A percentile compares a stretch with the other conserved stretches of the same genome.
Conservation (phyloP, 1,140 invertebrate genomes). For the Acyrthosiphon pisum region DNA sequence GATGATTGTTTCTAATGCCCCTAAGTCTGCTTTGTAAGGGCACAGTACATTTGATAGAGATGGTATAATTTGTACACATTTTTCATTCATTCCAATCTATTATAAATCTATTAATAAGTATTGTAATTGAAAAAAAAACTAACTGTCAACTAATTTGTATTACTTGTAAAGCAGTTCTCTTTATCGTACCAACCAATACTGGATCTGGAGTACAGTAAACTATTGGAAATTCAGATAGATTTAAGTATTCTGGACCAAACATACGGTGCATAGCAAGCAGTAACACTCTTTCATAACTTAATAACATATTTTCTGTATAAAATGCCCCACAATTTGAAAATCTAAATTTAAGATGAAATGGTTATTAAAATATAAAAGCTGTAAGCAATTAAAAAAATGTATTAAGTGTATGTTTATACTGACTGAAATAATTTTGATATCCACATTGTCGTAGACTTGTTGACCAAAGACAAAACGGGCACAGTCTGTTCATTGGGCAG, state of each 20-base stretch:
- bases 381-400: background rate
- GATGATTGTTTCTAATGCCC: conserved; percentile 15
- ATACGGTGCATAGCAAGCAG: conserved; percentile 29
- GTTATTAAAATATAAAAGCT: background rate
- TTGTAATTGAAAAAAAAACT: background rate
- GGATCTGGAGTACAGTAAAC: conserved; percentile 50
- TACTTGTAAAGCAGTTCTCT: conserved; percentile 43
- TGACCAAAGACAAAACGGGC: conserved; percentile 4
- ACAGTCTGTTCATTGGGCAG: conserved; percentile 47
- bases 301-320: conserved; percentile 51
- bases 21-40: conserved; percentile 48
- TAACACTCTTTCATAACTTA: conserved; percentile 47
- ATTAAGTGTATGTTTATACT: background rate
- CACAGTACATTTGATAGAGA: conserved; percentile 11
- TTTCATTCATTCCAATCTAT: conserved; percentile 47
- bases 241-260: conserved; percentile 49
- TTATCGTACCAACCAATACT: conserved; percentile 21
- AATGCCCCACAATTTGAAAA: conserved; percentile 42
- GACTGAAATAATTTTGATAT: conserved; percentile 36
- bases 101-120: background rate
- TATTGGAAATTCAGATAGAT: background rate
- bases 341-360: background rate
- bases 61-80: conserved; percentile 36
- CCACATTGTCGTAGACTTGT: conserved; percentile 44
- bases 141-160: background rate